Conservation (phyloP, 2,888 invertebrate species). For the Galerucella nymphaeae region DNA sequence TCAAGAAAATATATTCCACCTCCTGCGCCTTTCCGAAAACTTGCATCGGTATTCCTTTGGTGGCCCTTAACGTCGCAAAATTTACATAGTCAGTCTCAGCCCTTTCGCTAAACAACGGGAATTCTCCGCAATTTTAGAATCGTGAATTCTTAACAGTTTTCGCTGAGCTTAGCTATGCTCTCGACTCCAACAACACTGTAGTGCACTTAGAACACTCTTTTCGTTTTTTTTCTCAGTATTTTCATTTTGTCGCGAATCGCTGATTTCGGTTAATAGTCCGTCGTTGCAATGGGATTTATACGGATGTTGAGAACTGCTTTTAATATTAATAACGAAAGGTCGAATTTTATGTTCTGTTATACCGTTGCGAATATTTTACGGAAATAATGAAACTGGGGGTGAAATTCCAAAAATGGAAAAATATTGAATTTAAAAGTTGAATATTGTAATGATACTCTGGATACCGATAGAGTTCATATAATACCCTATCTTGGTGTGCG, state of each 20-base stretch:
- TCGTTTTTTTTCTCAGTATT: constrained; percentile 25
- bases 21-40: constrained; percentile 20
- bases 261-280: constrained; percentile 38
- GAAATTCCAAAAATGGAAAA: no score
- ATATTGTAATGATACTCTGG: no score
- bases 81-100: constrained; percentile 47
- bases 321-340: not conserved
- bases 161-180: constrained; percentile 46
- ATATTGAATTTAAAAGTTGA: no score
- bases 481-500: no score
- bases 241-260: constrained; percentile 39
- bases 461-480: no score
- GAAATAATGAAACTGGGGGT: not conserved
- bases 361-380: not conserved
- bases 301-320: not conserved
- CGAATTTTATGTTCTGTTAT: not conserved
- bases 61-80: constrained; percentile 37
- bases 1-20: constrained; percentile 41
- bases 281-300: constrained; percentile 17
- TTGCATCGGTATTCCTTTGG: constrained; percentile 44
- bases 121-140: constrained; percentile 46
- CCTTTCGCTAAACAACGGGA: constrained; percentile 42
- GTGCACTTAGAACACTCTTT: constrained; percentile 47
- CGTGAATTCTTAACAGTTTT: constrained; percentile 46
- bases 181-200: constrained; percentile 48